These are phyloP conservation scores for Platyrinchus mystaceus DNA, from an alignment of 2,797 vertebrate species.

Conservation along the genomic window DNA sequence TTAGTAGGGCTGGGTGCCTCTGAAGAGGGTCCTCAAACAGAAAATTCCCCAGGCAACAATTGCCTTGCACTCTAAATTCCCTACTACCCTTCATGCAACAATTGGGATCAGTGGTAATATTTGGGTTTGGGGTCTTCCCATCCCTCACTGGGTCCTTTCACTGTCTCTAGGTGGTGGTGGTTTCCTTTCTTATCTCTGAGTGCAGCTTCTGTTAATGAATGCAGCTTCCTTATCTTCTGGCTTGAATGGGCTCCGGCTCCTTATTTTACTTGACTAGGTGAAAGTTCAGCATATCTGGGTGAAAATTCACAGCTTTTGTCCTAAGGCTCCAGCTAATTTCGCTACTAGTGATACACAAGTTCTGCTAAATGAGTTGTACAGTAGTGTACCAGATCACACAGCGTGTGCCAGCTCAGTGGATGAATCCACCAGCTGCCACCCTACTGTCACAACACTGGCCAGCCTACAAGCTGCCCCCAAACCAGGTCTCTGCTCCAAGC, in stretches of 20 bases:
- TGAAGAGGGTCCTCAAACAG: background rate
- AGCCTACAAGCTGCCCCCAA: background rate
- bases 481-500: background rate
- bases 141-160: background rate
- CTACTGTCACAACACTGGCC: background rate
- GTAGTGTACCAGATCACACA: background rate
- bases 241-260: background rate
- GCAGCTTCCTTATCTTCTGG: background rate
- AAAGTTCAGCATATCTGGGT: background rate
- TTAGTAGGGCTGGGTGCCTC: background rate
- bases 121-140: background rate
- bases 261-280: background rate
- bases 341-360: background rate
- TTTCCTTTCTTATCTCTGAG: background rate
- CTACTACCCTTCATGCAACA: background rate
- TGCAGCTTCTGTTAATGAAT: background rate
- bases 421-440: background rate
- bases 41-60: rapidly evolving
- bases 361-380: background rate
- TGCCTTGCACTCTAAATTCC: background rate
- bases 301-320: background rate
- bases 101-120: background rate
- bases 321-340: background rate
- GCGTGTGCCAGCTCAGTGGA: background rate
- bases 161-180: background rate